These are phyloP conservation scores for Acrocephalus kingi DNA, from an alignment of 2,113 vertebrate species.

Conservation along the genomic window DNA sequence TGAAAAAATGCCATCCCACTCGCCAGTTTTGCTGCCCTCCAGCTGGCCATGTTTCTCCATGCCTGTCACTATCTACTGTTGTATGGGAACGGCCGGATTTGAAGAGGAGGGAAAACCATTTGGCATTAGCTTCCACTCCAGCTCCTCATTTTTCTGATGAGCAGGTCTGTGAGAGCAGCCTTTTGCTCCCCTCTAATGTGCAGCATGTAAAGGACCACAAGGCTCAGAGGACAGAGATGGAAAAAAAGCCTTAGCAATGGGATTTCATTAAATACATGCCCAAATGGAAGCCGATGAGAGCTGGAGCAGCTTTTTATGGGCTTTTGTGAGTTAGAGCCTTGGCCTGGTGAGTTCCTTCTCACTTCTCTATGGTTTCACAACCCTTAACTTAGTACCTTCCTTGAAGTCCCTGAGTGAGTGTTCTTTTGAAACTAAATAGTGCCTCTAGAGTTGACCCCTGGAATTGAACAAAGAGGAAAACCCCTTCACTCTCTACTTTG, in stretches of 20 bases:
- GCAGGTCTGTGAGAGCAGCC: background rate
- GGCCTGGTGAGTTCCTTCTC: background rate
- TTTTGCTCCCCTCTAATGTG: background rate
- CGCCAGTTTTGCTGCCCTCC: slow-evolving; percentile 43
- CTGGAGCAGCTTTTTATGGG: background rate
- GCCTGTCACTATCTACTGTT: background rate
- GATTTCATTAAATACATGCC: background rate
- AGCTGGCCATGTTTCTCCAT: background rate
- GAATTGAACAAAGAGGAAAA: background rate
- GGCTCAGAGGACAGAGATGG: background rate
- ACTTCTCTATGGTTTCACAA: background rate
- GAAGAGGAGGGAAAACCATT: background rate
- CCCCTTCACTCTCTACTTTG: background rate
- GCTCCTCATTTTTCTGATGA: background rate
- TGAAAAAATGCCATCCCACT: background rate
- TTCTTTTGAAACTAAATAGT: background rate
- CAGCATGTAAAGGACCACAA: rapidly evolving
- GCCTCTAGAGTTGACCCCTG: background rate
- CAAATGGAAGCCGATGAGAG: background rate
- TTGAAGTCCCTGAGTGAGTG: background rate
- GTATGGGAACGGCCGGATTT: background rate
- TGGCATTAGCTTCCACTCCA: background rate
- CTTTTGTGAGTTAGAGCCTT: background rate
- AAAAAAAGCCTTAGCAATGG: background rate
- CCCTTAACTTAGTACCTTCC: background rate